phyloP scores from a whole-genome alignment of 1,140 invertebrate species.

The Anadara kagoshimensis region DNA sequence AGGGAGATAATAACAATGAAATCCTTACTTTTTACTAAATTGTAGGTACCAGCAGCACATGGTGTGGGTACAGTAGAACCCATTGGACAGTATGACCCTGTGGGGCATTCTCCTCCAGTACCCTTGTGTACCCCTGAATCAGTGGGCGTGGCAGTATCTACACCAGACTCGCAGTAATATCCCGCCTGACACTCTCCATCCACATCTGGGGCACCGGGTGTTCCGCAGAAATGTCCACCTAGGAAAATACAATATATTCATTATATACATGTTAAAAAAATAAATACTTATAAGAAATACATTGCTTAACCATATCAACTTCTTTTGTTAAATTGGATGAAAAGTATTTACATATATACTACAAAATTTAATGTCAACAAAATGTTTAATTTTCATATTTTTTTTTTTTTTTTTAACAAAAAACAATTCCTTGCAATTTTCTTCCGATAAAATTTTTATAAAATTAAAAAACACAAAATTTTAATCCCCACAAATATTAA shows the following conservation, averaged over 20 bases:
- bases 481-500: too few species aligned
- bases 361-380: too few species aligned
- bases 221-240: slow-evolving; percentile 67
- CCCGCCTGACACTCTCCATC: slow-evolving; percentile 63
- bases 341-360: too few species aligned
- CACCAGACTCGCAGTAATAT: slow-evolving; percentile 69
- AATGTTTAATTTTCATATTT: too few species aligned
- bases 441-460: too few species aligned
- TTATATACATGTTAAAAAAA: too few species aligned
- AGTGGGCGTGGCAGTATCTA: slow-evolving; percentile 66
- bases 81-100: slow-evolving; percentile 65
- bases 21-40: slow-evolving; percentile 51
- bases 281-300: too few species aligned
- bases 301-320: neutral
- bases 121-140: slow-evolving; percentile 52
- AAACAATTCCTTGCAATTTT: too few species aligned
- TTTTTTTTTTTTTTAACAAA: too few species aligned
- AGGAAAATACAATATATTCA: slow-evolving; percentile 1
- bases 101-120: slow-evolving; percentile 62
- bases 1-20: too few species aligned
- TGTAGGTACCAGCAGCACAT: slow-evolving; percentile 64
- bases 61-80: slow-evolving; percentile 53
- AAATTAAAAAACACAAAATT: too few species aligned
- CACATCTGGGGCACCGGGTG: slow-evolving; percentile 57
- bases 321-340: too few species aligned